Percentiles rank a stretch among this genome's conserved stretches.
Conservation (phyloP, 2,113 vertebrate genomes). For the Neodontobutis hainanensis region DNA sequence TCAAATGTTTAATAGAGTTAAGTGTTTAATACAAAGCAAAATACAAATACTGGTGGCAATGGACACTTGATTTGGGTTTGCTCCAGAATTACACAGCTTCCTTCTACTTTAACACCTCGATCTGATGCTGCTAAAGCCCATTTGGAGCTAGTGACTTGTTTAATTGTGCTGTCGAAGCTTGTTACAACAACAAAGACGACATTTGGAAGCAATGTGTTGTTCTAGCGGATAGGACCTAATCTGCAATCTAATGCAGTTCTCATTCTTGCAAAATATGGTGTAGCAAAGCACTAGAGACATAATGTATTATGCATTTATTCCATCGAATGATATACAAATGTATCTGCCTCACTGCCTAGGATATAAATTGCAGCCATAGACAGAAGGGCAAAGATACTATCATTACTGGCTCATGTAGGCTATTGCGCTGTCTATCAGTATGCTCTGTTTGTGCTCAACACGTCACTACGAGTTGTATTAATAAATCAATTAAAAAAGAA, state of each 20-base stretch:
- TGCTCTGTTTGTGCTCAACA: no score
- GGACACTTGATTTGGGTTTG: not conserved
- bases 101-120: not conserved
- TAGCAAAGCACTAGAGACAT: not conserved
- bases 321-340: not conserved
- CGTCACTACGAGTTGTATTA: no score
- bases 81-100: not conserved
- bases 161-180: conserved; percentile 13
- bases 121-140: not conserved
- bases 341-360: not conserved
- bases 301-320: not conserved
- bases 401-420: no score
- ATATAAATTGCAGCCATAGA: no score
- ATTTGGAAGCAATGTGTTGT: not conserved
- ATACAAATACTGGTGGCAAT: not conserved
- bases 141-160: conserved; percentile 1
- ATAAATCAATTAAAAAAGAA: no score
- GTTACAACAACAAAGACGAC: conserved; percentile 11
- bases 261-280: not conserved
- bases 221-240: not conserved
- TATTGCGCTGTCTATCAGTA: no score
- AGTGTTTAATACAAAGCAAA: not conserved
- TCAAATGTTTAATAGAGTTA: not conserved
- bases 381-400: no score
- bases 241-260: not conserved